Conservation (phyloP, 2,113 vertebrate species). For the Isichthys henryi region DNA sequence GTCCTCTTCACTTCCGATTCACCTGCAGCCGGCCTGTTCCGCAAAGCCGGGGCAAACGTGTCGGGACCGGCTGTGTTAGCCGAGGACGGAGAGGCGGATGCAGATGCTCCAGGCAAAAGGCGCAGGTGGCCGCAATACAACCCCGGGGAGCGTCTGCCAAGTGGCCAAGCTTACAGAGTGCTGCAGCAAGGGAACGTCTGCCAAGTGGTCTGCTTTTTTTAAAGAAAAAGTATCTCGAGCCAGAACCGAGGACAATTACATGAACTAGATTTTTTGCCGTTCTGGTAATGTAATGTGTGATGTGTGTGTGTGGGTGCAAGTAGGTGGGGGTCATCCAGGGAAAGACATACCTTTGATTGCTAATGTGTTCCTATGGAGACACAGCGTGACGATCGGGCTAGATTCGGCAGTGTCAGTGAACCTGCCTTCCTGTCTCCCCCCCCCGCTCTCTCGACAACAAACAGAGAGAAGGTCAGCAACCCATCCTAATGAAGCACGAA, state of each 20-base stretch:
- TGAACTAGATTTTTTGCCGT: background rate
- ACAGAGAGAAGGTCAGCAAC: background rate
- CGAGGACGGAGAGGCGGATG: slow-evolving; percentile 22
- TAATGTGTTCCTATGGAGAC: slow-evolving; percentile 48
- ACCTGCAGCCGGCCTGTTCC: background rate
- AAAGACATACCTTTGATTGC: background rate
- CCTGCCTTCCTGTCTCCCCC: background rate
- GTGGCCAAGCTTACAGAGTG: background rate
- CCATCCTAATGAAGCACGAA: background rate
- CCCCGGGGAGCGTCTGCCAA: slow-evolving; percentile 2
- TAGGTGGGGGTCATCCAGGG: background rate
- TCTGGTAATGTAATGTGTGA: background rate
- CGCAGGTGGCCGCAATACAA: slow-evolving; percentile 24
- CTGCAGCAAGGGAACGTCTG: background rate
- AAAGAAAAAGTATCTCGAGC: background rate
- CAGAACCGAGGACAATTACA: background rate
- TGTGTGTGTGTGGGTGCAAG: background rate
- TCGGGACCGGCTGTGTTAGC: slow-evolving; percentile 36
- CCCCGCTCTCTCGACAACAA: background rate
- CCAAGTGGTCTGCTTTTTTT: background rate
- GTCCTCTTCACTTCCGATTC: background rate
- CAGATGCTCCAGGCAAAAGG: slow-evolving; percentile 43
- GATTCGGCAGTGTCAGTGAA: slow-evolving; percentile 29
- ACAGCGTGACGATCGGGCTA: slow-evolving; percentile 25
- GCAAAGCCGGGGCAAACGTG: slow-evolving; percentile 21